Conservation (phyloP, 2,888 invertebrate genomes). For the Arrhopalites spinosus region DNA sequence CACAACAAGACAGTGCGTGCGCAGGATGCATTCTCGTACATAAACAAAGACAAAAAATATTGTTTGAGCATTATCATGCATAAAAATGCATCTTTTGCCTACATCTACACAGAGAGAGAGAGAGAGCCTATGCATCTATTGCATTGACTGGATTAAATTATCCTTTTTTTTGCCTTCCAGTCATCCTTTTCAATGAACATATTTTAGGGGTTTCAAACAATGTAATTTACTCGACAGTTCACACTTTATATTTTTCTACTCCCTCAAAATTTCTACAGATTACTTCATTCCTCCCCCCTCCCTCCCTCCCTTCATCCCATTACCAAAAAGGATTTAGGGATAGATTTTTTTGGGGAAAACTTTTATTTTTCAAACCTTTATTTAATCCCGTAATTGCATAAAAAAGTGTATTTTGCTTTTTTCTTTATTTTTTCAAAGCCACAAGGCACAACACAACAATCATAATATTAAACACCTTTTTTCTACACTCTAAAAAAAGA, state of each 20-base stretch:
- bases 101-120: background rate
- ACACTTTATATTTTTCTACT: background rate
- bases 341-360: too few relatives aligned
- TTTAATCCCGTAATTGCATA: too few relatives aligned
- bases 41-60: background rate
- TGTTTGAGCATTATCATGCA: background rate
- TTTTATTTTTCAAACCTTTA: too few relatives aligned
- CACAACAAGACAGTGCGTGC: too few relatives aligned
- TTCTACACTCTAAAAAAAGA: too few relatives aligned
- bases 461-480: too few relatives aligned
- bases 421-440: too few relatives aligned
- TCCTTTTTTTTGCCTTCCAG: background rate
- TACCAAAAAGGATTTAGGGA: background rate
- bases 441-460: too few relatives aligned
- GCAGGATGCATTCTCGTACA: background rate
- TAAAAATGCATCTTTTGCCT: background rate
- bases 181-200: conserved; percentile 8
- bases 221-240: conserved; percentile 8
- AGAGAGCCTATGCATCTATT: background rate
- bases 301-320: background rate
- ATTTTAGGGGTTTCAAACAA: conserved; percentile 4
- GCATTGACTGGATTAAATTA: background rate
- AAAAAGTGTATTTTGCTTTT: too few relatives aligned
- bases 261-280: background rate
- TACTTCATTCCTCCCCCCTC: background rate